Evolutionary conservation across 2,797 vertebrate species (phyloP), one percentile per base, ranked within the genome.

Genomic region (Coccyzus lansbergi): DNA sequence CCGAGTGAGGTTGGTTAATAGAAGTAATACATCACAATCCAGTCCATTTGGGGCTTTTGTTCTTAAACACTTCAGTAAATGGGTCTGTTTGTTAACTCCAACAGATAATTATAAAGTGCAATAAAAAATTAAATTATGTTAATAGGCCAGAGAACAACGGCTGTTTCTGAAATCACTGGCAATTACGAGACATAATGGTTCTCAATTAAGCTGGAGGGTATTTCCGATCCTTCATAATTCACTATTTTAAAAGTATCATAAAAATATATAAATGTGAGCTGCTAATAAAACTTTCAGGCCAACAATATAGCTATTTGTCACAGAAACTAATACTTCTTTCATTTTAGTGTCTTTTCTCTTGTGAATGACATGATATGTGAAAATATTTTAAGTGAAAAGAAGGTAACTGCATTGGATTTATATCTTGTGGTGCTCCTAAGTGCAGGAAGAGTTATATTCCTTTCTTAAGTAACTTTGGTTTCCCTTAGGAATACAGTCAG

Each of bases 71-170:
- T 96, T 94, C 51, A 94, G 96, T 96, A 97, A 97, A 96, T 93
- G 94, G 94, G 92, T 86, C 94, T 98, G 96, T 98, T 97, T 97
- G 97, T 97, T 97, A 97, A 97, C 94, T 97, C 97, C 96, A 97
- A 96, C 87, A 98, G 97, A 97, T 97, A 97, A 98, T 97, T 97
- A 97, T 85, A 96, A 97, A 98, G 97, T 97, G 97, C 98, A 99
- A 99, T 99, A 99, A 99, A 98, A 99, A 98, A 99, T 98, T 98
- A 99, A 99, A 99, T 99, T 98, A 98, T 98, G 98, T 98, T 99
- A 99, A 99, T 99, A 99, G 98, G 98, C 98, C 98, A 98, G 98
- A 97, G 98, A 98, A 98, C 98, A 99, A 99, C 95, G 97, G 97
- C 98, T 98, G 98, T 98, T 98, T 98, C 98, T 98, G 98, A 98